Evolutionary conservation across 1,140 invertebrate species (phyloP), one percentile per base, ranked within the genome.

Genomic region (Drosophila orosa): DNA sequence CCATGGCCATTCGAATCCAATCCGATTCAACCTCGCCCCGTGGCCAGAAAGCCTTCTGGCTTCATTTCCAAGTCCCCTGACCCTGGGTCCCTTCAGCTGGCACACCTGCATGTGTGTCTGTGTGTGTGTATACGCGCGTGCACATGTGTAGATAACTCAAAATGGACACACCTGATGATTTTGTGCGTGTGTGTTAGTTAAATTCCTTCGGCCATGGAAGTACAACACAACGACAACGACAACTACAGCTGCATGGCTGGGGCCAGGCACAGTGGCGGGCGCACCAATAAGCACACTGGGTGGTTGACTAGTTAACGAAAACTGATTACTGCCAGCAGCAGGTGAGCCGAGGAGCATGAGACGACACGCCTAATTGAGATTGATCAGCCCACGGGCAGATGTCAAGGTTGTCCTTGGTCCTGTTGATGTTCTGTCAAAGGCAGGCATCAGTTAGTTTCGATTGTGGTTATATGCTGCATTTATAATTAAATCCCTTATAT

Each of bases 91-190:
- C 19, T 31, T 55, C 31, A 55, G 52, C 52, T 39, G 52, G 31
- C 44, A 31, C 45, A 35, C 31, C 22, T 37, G 33, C 17, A 24
- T 24, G 58, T 24, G 33, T 29, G 17, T 29, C 47, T 37, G 45
- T 44, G 19, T 6, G 40, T 55, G 33, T 29, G 17, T 48, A 35
- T 27, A 52, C 19, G 25, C 8, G 56, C 3, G n/a, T 67, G 66
- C 66, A 55, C 50, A 69, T 71, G 50, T 58, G 66, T 58, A 58
- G 66, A 71, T 71, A 71, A 48, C 52, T 58, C 42, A 33, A 71
- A 71, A 58, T 45, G 68, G 66, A 71, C 65, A 71, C 40, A 71
- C 68, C 68, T 71, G 68, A 71, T 71, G 68, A 71, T 69, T 69
- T 68, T 71, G 40, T 37, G 31, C n/a, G 10, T 27, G 47, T 24